Evolutionary conservation across 2,113 vertebrate species (phyloP), one percentile per base, ranked within the genome.

Genomic region (Pelmatolapia mariae): DNA sequence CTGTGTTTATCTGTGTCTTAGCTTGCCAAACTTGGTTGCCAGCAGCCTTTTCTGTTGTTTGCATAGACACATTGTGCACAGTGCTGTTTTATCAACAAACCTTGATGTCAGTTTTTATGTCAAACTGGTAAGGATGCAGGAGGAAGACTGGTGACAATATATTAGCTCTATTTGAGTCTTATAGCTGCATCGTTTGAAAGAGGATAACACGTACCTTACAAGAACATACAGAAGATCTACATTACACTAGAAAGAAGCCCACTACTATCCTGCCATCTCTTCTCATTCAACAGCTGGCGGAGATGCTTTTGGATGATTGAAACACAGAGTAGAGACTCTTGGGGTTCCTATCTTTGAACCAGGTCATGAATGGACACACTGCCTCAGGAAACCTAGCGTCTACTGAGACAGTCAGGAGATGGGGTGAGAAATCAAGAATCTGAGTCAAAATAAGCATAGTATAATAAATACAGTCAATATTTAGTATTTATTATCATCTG

Each of bases 271-370:
- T 66, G 61, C 61, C 33, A 38, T 66, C 33, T 38, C 36, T 43
- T 71, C 66, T 71, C 36, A 24, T 15, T 43, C 66, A 3, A 22
- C 66, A 71, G 66, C n/a, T 71, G 66, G 66, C 0, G 0, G 66
- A 71, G 36, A 24, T 71, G 66, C 1, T 24, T 71, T 98, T 98
- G 87, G 97, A 97, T 0, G 97, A 98, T 94, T 98, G 98, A 95
- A 99, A 98, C 98, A 98, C 98, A 85, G 98, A 98, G 91, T 98
- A 98, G 95, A 99, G 97, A 0, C 43, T 98, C 94, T 98, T 98
- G 92, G 97, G 97, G 3, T 97, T 98, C 98, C 97, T 5, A 2
- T 97, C 95, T 6, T 98, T 98, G 89, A 99, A 96, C 98, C 98
- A 98, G 50, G 97, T 98, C 82, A 43, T 26, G 38, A 18, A 26